Conservation (phyloP, 2,888 invertebrate species). For the Exephanes ischioxanthus region DNA sequence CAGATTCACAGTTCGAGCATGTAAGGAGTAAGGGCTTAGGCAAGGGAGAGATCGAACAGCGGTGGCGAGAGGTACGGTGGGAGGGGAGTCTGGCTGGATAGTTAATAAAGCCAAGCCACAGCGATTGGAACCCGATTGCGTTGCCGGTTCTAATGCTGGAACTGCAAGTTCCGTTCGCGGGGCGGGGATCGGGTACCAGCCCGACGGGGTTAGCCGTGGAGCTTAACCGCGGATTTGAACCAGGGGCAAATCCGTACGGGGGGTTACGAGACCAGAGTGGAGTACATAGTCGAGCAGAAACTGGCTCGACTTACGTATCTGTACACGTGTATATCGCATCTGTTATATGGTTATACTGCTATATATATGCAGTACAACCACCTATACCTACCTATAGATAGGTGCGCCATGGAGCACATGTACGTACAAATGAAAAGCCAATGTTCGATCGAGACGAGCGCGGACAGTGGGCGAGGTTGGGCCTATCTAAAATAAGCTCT, state of each 20-base stretch:
- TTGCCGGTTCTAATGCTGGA: conserved; percentile 46
- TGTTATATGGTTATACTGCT: conserved; percentile 36
- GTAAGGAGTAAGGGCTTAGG: conserved; percentile 31
- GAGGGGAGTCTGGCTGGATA: conserved; percentile 40
- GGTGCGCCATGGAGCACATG: conserved; percentile 39
- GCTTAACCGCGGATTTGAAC: conserved; percentile 67
- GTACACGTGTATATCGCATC: conserved; percentile 38
- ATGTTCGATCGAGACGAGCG: conserved; percentile 48
- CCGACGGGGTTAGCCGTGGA: conserved; percentile 51
- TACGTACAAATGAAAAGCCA: conserved; percentile 64
- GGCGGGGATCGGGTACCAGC: conserved; percentile 27
- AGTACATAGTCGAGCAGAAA: conserved; percentile 31
- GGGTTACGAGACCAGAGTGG: conserved; percentile 52
- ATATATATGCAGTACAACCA: neutral
- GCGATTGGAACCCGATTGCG: conserved; percentile 64
- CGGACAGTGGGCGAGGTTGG: neutral
- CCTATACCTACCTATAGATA: no score
- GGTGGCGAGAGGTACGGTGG: conserved; percentile 26
- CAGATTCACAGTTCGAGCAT: neutral
- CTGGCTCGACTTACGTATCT: conserved; percentile 52
- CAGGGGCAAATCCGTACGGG: conserved; percentile 60
- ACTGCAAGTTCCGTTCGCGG: conserved; percentile 54
- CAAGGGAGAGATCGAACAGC: conserved; percentile 51
- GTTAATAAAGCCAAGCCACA: conserved; percentile 67
- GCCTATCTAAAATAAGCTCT: conserved; percentile 53